phyloP scores from a whole-genome alignment of 2,113 vertebrate genomes.

The Rhinichthys klamathensis region DNA sequence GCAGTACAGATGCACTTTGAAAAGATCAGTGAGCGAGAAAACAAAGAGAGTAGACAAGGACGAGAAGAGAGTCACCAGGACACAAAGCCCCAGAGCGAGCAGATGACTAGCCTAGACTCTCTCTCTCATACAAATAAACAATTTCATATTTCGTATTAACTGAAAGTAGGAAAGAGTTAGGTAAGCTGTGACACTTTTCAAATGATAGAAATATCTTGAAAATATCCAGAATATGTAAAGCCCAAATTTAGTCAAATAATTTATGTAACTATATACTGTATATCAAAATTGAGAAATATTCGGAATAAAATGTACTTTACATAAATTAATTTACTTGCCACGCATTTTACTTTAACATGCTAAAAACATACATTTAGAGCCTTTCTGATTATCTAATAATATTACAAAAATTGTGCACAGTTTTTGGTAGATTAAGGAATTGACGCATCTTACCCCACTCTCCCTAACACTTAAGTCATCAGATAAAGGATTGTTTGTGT shows the following conservation, averaged over 20 bases:
- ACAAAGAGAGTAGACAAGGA: slow-evolving; percentile 44
- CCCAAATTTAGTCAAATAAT: neutral
- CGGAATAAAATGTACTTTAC: too few species aligned
- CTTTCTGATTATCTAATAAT: neutral
- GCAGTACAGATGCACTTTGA: slow-evolving; percentile 45
- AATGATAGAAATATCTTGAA: neutral
- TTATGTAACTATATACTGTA: neutral
- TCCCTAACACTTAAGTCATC: slow-evolving; percentile 23
- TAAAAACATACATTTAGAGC: neutral
- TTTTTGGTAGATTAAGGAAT: neutral
- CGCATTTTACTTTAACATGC: too few species aligned
- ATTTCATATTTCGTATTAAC: neutral
- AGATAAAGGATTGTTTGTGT: neutral
- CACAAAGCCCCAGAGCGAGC: slow-evolving; percentile 38
- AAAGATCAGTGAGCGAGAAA: slow-evolving; percentile 48
- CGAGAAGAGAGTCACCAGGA: neutral
- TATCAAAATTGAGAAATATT: too few species aligned
- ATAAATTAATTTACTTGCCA: neutral
- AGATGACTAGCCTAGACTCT: slow-evolving; percentile 33
- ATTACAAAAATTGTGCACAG: neutral
- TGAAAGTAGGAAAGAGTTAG: neutral
- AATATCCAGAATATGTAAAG: neutral
- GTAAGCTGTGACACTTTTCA: slow-evolving; percentile 7
- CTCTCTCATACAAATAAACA: slow-evolving; percentile 34
- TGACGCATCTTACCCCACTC: neutral